phyloP scores from a whole-genome alignment of 2,113 vertebrate genomes.

The Peromyscus leucopus region DNA sequence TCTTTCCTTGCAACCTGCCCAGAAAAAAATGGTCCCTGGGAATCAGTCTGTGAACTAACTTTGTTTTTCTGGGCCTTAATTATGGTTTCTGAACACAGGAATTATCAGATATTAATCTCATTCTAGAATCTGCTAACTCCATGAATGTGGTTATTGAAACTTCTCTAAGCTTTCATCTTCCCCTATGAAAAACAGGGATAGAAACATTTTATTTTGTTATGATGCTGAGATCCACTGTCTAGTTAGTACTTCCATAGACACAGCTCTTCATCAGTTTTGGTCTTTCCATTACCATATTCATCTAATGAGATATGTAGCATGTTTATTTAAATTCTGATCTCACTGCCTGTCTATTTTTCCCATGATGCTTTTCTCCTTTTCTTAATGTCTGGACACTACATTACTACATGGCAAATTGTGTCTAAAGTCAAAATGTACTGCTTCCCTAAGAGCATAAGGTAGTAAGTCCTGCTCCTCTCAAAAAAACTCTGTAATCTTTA shows the following conservation, averaged over 20 bases:
- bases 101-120: neutral
- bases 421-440: no score
- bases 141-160: neutral
- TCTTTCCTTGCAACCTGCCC: neutral
- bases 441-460: neutral
- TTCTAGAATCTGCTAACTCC: neutral
- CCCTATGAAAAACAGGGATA: neutral
- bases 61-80: slow-evolving; percentile 30
- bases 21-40: neutral
- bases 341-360: neutral
- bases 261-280: neutral
- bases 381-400: no score
- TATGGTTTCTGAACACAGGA: neutral
- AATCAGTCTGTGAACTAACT: neutral
- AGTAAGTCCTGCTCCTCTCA: neutral
- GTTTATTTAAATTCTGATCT: neutral
- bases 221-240: neutral
- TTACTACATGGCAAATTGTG: no score
- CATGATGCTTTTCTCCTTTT: neutral
- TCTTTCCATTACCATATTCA: neutral
- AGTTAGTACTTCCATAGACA: neutral
- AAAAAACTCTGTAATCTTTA: neutral
- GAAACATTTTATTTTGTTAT: neutral
- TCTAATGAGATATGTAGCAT: neutral
- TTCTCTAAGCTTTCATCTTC: neutral